phyloP scores from a whole-genome alignment of 2,113 vertebrate genomes.

The Panthera leo region DNA sequence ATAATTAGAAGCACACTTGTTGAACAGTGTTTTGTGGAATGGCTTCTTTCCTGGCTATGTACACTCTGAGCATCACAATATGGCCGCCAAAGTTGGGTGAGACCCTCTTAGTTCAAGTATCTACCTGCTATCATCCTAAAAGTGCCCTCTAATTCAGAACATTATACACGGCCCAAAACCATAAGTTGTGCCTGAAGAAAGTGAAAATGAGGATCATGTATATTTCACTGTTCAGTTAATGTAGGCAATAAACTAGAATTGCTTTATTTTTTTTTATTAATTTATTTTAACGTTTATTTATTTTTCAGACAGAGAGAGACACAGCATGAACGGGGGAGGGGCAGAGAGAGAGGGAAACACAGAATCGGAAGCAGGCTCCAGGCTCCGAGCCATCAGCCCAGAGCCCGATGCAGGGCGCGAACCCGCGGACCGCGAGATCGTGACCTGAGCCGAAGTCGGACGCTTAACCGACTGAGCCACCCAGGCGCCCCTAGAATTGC shows the following conservation, averaged over 20 bases:
- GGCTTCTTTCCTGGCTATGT: neutral
- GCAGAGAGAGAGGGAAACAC: too few species aligned
- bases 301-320: too few species aligned
- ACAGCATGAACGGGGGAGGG: too few species aligned
- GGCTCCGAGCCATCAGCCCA: too few species aligned
- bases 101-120: neutral
- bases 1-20: neutral
- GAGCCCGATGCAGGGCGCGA: too few species aligned
- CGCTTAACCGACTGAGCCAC: too few species aligned
- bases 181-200: neutral
- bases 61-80: neutral
- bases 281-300: too few species aligned
- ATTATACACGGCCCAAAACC: neutral
- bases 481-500: neutral
- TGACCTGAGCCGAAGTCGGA: too few species aligned
- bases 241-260: neutral
- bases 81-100: neutral
- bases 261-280: neutral
- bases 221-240: neutral
- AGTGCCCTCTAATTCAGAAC: neutral
- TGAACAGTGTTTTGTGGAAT: neutral
- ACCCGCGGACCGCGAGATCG: too few species aligned
- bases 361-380: too few species aligned
- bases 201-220: neutral
- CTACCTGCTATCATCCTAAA: neutral